These are phyloP conservation scores for Columba livia DNA, from an alignment of 2,113 vertebrate genomes.

Conservation along the genomic window DNA sequence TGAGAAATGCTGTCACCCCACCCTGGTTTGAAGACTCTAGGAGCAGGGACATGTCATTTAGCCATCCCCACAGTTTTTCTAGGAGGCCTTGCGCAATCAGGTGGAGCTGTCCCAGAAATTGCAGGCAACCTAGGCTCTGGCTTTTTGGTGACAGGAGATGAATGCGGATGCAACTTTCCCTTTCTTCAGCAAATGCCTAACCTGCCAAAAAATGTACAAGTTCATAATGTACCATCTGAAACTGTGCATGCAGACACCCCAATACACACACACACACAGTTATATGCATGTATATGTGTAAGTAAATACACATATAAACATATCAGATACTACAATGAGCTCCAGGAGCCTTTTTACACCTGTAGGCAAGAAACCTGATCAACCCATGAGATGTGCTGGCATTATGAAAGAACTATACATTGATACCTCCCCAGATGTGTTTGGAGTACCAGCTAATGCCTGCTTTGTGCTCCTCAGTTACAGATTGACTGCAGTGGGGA, in stretches of 20 bases:
- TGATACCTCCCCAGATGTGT: neutral
- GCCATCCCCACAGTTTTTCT: neutral
- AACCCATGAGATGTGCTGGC: neutral
- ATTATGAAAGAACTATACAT: neutral
- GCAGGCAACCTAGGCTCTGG: neutral
- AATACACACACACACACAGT: neutral
- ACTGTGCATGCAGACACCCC: too few relatives aligned
- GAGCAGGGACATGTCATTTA: neutral
- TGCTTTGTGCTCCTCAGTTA: neutral
- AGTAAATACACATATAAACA: neutral
- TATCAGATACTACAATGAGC: too few relatives aligned
- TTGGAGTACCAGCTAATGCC: neutral
- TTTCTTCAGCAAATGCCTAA: constrained; percentile 62
- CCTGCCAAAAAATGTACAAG: constrained; percentile 11
- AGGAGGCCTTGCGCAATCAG: neutral
- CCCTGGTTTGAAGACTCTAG: neutral
- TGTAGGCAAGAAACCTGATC: rapidly evolving
- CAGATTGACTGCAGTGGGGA: neutral
- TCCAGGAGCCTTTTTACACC: neutral
- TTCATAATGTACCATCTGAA: rapidly evolving
- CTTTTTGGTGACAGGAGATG: neutral
- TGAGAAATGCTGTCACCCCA: neutral
- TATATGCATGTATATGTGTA: rapidly evolving
- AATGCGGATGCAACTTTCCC: constrained; percentile 6
- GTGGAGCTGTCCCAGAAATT: neutral